Base-by-base conservation (phyloP, 2,888 invertebrate genomes). In the Petrophora chlorosata region DNA sequence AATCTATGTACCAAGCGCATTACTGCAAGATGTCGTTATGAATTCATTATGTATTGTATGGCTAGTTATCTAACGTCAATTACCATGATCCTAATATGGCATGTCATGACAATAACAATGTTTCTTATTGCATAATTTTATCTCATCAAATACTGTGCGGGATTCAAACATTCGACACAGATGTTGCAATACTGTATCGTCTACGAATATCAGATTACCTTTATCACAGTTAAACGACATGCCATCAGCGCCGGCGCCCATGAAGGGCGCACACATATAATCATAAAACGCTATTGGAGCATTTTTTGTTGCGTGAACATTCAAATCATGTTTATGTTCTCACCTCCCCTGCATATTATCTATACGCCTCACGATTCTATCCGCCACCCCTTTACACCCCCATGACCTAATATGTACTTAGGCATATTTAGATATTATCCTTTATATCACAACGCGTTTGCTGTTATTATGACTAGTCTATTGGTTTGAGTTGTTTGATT, bases 321-420 rank as follows among this genome's bases (percentile, higher is more conserved):
- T 61, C 53, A 61, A 58, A 59, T 52, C 51, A 61, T 58, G 58
- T 57, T 67, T 66, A 67, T 64, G 61, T 61, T 61, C 56, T 53
- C 64, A 65, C 68, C 65, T 60, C 59, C 63, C 56, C 60, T 46
- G 59, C 50, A 53, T 59, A 64, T 67, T 67, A 66, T 64, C 63
- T 60, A 63, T 64, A 63, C 62, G 58, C 49, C 56, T 53, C 42
- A 52, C 52, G 55, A 56, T 53, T 52, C 44, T 34, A 53, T 43
- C 61, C 36, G 22, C 48, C 63, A 52, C 41, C 38, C 50, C 33
- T n/a, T 40, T 56, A 49, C 56, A 48, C 42, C 44, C 48, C 51
- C 43, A 19, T 53, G 46, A 51, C 53, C 51, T 61, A 59, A 63
- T 63, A 58, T 36, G 57, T 66, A 22, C 3, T 8, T 22, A 62